Conservation (phyloP, 2,797 vertebrate genomes). For the Nothura maculosa region DNA sequence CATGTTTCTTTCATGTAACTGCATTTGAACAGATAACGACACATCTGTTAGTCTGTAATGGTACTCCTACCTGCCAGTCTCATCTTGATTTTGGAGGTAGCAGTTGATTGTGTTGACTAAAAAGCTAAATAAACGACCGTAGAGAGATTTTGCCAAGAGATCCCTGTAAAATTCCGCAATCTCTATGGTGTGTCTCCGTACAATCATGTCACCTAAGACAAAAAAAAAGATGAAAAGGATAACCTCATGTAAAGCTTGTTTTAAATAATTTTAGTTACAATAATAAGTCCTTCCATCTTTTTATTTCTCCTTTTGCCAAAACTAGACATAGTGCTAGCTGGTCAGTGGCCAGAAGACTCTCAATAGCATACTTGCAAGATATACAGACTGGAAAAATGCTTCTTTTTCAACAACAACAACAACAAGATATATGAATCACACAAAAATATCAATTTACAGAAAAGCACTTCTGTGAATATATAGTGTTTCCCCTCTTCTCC, state of each 20-base stretch:
- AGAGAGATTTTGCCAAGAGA: conserved; percentile 92
- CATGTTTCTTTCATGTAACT: not conserved
- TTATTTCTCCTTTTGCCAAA: conserved; percentile 13
- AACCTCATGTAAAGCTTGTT: not conserved
- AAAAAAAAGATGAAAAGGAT: conserved; percentile 7
- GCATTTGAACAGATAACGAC: not conserved
- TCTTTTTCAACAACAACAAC: not conserved
- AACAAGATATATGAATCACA: not conserved
- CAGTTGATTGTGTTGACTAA: conserved; percentile 90
- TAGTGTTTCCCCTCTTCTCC: not conserved
- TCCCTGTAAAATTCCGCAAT: conserved; percentile 91
- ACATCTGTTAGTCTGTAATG: not conserved
- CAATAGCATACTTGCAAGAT: not conserved
- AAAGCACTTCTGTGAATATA: not conserved
- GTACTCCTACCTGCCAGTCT: conserved; percentile 84
- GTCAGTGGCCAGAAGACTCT: not conserved
- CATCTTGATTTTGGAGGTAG: conserved; percentile 89
- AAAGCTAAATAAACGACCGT: conserved; percentile 93
- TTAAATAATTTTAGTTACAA: not conserved
- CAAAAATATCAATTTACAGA: not conserved
- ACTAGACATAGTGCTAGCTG: not conserved
- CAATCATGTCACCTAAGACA: conserved; percentile 89
- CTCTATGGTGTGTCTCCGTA: conserved; percentile 86
- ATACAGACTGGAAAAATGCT: not conserved
- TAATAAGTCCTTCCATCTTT: not conserved